Conservation (phyloP, 1,140 invertebrate genomes). For the silkworm (Bombyx mori) region ASM3026992v2 NC_085119.1:17261001-17261500, state of each 20-base stretch:
- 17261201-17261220: no score
- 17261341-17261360: conserved; percentile 62
- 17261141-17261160: no score
- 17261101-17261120: no score
- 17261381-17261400: conserved; percentile 62
- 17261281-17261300: no score
- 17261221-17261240: no score
- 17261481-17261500: conserved; percentile 35
- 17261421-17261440: conserved; percentile 61
- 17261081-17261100: conserved; percentile 30
- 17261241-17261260: no score
- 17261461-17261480: conserved; percentile 52
- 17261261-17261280: no score
- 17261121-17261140: no score
- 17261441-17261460: conserved; percentile 55
- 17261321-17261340: conserved; percentile 3
- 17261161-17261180: no score
- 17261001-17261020: conserved; percentile 86
- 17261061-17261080: conserved; percentile 49
- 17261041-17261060: conserved; percentile 62
- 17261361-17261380: conserved; percentile 60
- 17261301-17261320: no score
- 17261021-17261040: conserved; percentile 79
- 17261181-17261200: no score
- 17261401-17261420: conserved; percentile 63